Conservation (phyloP, 2,113 vertebrate genomes). For the Vulpes lagopus region DNA sequence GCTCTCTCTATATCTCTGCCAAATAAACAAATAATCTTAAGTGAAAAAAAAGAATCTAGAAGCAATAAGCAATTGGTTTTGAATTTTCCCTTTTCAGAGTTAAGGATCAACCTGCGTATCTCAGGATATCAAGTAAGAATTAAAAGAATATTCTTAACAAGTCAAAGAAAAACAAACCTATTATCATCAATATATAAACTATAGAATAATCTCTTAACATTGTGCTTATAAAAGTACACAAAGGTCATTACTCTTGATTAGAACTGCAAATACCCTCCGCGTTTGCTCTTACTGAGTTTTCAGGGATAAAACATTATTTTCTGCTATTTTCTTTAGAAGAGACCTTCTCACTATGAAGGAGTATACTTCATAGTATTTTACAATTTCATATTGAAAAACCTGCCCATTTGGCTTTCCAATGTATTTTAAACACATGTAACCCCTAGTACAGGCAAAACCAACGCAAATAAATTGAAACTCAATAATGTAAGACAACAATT, state of each 20-base stretch:
- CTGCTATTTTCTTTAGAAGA: neutral
- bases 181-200: neutral
- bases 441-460: conserved; percentile 7
- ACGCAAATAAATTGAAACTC: conserved; percentile 2
- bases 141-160: conserved; percentile 28
- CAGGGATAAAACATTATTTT: conserved; percentile 40
- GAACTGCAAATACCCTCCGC: neutral
- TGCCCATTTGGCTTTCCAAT: neutral
- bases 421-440: conserved; percentile 1
- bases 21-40: too few species aligned
- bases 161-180: neutral
- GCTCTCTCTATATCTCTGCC: too few species aligned
- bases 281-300: neutral
- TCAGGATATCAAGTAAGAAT: conserved; percentile 14
- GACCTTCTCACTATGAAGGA: neutral
- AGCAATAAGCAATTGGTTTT: neutral
- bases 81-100: conserved; percentile 16
- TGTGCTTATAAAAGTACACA: neutral
- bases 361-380: conserved; percentile 1
- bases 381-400: conserved; percentile 43
- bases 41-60: conserved; percentile 1
- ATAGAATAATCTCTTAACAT: neutral
- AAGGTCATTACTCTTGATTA: conserved; percentile 13
- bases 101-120: conserved; percentile 53
- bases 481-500: neutral